These are phyloP conservation scores for Eristalis tenax DNA, from an alignment of 2,888 invertebrate species.

Conservation along the genomic window DNA sequence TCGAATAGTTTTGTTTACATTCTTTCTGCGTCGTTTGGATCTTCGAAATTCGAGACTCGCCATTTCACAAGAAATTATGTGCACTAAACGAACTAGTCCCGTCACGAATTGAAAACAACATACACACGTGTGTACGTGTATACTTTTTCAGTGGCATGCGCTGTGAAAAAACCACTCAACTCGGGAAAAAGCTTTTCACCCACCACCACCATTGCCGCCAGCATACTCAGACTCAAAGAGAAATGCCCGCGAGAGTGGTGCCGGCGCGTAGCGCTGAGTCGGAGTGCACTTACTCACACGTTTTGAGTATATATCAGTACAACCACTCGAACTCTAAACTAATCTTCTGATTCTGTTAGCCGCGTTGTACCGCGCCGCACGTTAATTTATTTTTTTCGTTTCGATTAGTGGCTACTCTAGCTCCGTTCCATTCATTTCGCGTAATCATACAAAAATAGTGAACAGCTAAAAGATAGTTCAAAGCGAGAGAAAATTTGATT, in stretches of 20 bases:
- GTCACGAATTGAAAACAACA: constrained; percentile 36
- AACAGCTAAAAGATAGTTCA: not conserved
- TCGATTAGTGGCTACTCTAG: constrained; percentile 59
- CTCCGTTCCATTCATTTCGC: constrained; percentile 59
- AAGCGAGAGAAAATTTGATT: not conserved
- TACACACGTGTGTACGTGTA: constrained; percentile 18
- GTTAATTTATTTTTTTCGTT: constrained; percentile 59
- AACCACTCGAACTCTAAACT: constrained; percentile 61
- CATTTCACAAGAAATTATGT: not conserved
- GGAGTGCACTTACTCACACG: not conserved
- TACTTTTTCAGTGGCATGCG: constrained; percentile 44
- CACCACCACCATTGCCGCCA: not conserved
- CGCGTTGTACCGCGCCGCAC: constrained; percentile 65
- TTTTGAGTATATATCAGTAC: constrained; percentile 47
- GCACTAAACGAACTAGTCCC: not conserved
- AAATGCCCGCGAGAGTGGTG: constrained; percentile 49
- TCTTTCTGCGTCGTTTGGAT: constrained; percentile 48
- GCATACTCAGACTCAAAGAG: constrained; percentile 37
- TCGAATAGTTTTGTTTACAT: constrained; percentile 67
- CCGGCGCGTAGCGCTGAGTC: not conserved
- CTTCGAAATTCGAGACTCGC: constrained; percentile 64
- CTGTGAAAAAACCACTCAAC: not conserved
- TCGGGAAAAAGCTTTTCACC: constrained; percentile 44
- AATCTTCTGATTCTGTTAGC: constrained; percentile 70
- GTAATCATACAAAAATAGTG: constrained; percentile 15